Conservation (phyloP, 2,113 vertebrate genomes). For the Indicator maculatus region DNA sequence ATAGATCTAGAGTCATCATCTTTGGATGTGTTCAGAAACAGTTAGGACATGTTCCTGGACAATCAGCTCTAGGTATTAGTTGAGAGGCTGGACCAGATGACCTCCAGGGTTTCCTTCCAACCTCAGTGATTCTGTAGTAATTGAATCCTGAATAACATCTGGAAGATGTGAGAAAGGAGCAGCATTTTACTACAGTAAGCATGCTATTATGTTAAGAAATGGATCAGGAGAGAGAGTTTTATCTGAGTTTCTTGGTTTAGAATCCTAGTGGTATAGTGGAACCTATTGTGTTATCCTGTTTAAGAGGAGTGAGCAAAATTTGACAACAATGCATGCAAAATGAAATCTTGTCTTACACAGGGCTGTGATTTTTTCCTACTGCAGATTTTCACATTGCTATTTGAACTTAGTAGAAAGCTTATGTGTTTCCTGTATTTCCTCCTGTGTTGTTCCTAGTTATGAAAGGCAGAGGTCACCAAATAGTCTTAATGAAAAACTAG, state of each 20-base stretch:
- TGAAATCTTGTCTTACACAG: background rate
- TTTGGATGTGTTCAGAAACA: background rate
- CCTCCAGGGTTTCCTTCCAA: background rate
- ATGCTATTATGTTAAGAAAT: background rate
- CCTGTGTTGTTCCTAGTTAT: background rate
- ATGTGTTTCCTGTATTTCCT: background rate
- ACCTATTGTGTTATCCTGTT: background rate
- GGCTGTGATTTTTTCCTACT: background rate
- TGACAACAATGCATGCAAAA: background rate
- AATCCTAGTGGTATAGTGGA: background rate
- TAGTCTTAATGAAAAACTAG: background rate
- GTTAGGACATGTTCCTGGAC: background rate
- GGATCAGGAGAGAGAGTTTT: background rate
- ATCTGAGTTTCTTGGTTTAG: background rate
- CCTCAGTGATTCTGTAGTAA: background rate
- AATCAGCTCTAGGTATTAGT: background rate
- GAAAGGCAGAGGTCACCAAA: slow-evolving; percentile 27
- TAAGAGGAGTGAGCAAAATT: background rate
- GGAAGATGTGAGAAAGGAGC: background rate
- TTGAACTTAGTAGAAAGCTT: background rate
- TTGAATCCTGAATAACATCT: background rate
- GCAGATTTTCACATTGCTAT: background rate
- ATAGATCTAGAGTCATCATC: background rate
- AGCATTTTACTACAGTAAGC: background rate
- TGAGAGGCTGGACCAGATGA: background rate